phyloP scores from a whole-genome alignment of 1,140 invertebrate species.

The Pseudobourletiella spinata region DNA sequence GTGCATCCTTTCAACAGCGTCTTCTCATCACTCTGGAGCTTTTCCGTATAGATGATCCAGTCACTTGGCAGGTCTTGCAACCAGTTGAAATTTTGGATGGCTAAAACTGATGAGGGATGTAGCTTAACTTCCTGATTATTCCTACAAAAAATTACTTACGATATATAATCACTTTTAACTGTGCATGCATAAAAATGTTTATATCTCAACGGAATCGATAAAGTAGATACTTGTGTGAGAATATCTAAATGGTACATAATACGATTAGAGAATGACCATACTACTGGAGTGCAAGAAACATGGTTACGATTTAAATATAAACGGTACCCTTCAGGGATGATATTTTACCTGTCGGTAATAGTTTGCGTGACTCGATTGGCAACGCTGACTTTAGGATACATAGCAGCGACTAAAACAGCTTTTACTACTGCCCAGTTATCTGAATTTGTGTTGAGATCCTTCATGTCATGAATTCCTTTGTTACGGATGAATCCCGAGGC shows the following conservation, averaged over 20 bases:
- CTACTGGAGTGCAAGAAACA: no score
- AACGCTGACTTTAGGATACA: conserved; percentile 68
- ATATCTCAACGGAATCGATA: no score
- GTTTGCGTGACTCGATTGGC: neutral
- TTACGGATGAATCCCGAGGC: conserved; percentile 72
- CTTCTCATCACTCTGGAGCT: conserved; percentile 51
- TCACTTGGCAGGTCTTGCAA: conserved; percentile 50
- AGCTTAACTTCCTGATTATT: neutral
- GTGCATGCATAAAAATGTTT: no score
- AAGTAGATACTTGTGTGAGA: neutral
- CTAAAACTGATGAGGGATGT: neutral
- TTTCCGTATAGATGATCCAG: conserved; percentile 78
- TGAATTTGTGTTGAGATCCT: conserved; percentile 72
- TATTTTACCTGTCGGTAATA: neutral
- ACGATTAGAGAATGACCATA: no score
- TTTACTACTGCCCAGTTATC: conserved; percentile 88
- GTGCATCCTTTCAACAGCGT: conserved; percentile 60
- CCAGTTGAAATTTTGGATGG: neutral
- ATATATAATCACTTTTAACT: no score
- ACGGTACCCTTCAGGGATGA: no score
- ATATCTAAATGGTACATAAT: no score
- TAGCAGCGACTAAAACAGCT: conserved; percentile 71
- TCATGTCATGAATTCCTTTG: conserved; percentile 61
- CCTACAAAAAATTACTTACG: neutral
- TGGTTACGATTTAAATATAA: no score